Conservation (phyloP, 2,888 invertebrate species). For the Eilema depressum region DNA sequence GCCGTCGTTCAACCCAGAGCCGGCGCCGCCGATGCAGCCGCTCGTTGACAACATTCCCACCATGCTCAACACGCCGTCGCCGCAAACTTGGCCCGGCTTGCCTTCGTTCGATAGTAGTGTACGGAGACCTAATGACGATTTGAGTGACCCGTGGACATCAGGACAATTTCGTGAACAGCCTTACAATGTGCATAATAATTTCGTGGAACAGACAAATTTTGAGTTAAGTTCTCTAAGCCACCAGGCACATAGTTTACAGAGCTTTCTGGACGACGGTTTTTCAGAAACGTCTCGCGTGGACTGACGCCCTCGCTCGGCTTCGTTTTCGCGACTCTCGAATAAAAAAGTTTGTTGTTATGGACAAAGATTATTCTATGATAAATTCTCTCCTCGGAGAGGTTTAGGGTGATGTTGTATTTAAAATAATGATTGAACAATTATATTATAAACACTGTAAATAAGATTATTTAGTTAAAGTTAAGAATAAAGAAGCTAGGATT, state of each 20-base stretch:
- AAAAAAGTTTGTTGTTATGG: conserved; percentile 48
- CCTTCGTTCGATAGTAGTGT: conserved; percentile 70
- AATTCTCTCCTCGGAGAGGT: conserved; percentile 43
- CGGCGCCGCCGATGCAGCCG: conserved; percentile 52
- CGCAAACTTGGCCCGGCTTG: conserved; percentile 71
- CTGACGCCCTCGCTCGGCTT: conserved; percentile 64
- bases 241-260: conserved; percentile 66
- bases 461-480: conserved; percentile 80
- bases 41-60: conserved; percentile 64
- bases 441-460: conserved; percentile 81
- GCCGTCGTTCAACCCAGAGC: conserved; percentile 60
- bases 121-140: conserved; percentile 63
- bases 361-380: conserved; percentile 45
- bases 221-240: conserved; percentile 71
- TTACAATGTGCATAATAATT: conserved; percentile 72
- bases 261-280: conserved; percentile 76
- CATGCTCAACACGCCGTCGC: conserved; percentile 72
- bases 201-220: conserved; percentile 77
- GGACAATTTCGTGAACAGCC: conserved; percentile 81
- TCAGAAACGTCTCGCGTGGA: conserved; percentile 78
- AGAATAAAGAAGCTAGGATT: conserved; percentile 81
- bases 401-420: conserved; percentile 68
- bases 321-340: conserved; percentile 39
- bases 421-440: conserved; percentile 75
- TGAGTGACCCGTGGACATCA: conserved; percentile 76